Conservation (phyloP, 2,797 vertebrate genomes). For the Gallinago nigripennis region DNA sequence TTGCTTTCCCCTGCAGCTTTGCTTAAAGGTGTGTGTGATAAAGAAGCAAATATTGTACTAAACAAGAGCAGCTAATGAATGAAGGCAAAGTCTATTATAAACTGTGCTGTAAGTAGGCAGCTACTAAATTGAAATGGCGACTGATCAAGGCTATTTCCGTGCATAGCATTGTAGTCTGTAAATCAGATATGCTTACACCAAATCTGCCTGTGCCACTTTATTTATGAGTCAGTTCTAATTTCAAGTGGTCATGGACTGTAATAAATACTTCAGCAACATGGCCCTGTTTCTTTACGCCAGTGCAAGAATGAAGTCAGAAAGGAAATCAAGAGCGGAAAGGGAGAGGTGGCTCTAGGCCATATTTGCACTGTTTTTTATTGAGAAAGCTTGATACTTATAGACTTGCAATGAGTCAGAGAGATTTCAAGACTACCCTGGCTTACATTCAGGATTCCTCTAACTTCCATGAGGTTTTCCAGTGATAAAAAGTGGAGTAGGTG, state of each 20-base stretch:
- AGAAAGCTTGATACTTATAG: not conserved
- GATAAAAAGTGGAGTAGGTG: not conserved
- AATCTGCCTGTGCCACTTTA: not conserved
- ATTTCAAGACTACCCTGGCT: not conserved
- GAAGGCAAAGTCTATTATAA: not conserved
- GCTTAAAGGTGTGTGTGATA: constrained; percentile 13
- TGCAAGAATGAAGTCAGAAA: not conserved
- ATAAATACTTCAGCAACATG: not conserved
- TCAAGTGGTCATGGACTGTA: not conserved
- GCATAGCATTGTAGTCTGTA: not conserved
- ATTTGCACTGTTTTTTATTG: not conserved
- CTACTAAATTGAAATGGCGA: not conserved
- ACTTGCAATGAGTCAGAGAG: not conserved
- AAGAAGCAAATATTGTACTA: constrained; percentile 3
- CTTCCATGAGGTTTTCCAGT: not conserved
- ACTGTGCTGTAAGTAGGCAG: not conserved
- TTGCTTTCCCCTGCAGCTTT: constrained; percentile 18
- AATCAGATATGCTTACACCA: not conserved
- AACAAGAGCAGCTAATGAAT: constrained; percentile 16
- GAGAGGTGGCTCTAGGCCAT: not conserved
- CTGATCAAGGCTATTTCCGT: constrained; percentile 7
- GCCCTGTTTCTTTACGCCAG: not conserved
- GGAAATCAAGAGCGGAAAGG: not conserved
- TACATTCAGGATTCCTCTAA: not conserved
- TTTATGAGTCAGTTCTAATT: constrained; percentile 15